A percentile compares a stretch with the other conserved stretches of the same genome.
These are phyloP conservation scores for Rhagium mordax DNA, from an alignment of 2,888 invertebrate genomes.

Conservation along the genomic window DNA sequence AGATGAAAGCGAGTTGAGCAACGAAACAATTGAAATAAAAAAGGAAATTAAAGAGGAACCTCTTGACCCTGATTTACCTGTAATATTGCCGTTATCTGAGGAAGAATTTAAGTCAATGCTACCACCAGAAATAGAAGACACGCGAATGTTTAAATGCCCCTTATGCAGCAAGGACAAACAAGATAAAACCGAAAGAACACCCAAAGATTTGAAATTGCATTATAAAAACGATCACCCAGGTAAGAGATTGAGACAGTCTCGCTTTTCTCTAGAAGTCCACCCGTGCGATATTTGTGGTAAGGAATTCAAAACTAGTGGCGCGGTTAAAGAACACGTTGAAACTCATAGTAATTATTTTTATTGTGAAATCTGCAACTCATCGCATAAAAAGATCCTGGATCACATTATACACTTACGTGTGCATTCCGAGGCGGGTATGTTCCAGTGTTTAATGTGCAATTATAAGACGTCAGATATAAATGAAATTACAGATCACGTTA, in stretches of 20 bases:
- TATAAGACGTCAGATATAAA: conserved; percentile 62
- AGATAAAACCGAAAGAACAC: conserved; percentile 55
- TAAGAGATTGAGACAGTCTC: conserved; percentile 57
- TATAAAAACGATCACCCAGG: conserved; percentile 60
- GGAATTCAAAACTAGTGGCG: conserved; percentile 61
- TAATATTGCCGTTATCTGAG: conserved; percentile 42
- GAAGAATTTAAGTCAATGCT: conserved; percentile 47
- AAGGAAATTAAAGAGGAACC: conserved; percentile 52
- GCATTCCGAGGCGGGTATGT: conserved; percentile 63
- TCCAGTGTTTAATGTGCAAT: conserved; percentile 67
- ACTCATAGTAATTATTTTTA: conserved; percentile 67
- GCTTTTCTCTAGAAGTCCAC: conserved; percentile 54
- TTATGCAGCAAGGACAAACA: conserved; percentile 58
- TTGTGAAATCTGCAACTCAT: conserved; percentile 66
- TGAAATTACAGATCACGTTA: conserved; percentile 65
- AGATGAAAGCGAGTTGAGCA: conserved; percentile 21
- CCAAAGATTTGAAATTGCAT: conserved; percentile 58
- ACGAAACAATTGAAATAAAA: conserved; percentile 45
- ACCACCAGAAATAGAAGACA: conserved; percentile 37
- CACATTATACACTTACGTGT: conserved; percentile 65
- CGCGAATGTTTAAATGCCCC: conserved; percentile 56
- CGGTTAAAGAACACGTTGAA: conserved; percentile 66
- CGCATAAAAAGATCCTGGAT: conserved; percentile 66
- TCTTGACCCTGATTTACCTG: conserved; percentile 40
- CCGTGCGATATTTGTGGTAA: conserved; percentile 67